These are phyloP conservation scores for Corbicula japonica DNA, from an alignment of 2,888 invertebrate genomes.

Conservation along the genomic window DNA sequence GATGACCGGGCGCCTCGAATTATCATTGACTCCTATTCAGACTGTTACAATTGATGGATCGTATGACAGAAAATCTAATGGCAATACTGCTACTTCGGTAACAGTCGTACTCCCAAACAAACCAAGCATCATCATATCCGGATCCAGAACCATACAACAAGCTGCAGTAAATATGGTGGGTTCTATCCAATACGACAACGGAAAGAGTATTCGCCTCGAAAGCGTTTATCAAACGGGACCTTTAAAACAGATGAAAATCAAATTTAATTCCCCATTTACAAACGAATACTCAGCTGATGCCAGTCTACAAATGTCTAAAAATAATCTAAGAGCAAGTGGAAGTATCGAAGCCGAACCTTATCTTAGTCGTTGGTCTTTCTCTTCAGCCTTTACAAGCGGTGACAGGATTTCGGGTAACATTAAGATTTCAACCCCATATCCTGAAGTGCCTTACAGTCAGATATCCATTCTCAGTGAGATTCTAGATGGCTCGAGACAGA, in stretches of 20 bases:
- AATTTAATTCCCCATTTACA: constrained; percentile 33
- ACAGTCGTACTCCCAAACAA: constrained; percentile 42
- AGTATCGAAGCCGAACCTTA: constrained; percentile 37
- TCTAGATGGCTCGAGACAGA: constrained; percentile 17
- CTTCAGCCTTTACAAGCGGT: constrained; percentile 16
- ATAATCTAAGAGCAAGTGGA: too few relatives aligned
- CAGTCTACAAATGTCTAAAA: too few relatives aligned
- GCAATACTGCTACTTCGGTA: constrained; percentile 35
- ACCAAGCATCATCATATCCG: constrained; percentile 44
- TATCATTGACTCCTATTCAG: constrained; percentile 49
- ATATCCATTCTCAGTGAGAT: constrained; percentile 15
- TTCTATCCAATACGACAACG: neutral
- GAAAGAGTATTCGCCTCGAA: constrained; percentile 5
- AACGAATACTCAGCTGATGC: constrained; percentile 4
- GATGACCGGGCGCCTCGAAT: constrained; percentile 65
- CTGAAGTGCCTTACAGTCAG: constrained; percentile 10
- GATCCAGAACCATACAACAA: constrained; percentile 12
- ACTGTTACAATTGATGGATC: constrained; percentile 43
- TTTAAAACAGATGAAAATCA: neutral
- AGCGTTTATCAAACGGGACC: neutral
- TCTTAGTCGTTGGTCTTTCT: constrained; percentile 16
- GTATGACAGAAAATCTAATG: constrained; percentile 12
- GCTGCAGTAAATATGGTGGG: too few relatives aligned
- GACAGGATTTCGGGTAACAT: constrained; percentile 32
- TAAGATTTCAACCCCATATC: constrained; percentile 29